These are phyloP conservation scores for Lagopus leucura DNA, from an alignment of 2,113 vertebrate species.

Conservation along the genomic window DNA sequence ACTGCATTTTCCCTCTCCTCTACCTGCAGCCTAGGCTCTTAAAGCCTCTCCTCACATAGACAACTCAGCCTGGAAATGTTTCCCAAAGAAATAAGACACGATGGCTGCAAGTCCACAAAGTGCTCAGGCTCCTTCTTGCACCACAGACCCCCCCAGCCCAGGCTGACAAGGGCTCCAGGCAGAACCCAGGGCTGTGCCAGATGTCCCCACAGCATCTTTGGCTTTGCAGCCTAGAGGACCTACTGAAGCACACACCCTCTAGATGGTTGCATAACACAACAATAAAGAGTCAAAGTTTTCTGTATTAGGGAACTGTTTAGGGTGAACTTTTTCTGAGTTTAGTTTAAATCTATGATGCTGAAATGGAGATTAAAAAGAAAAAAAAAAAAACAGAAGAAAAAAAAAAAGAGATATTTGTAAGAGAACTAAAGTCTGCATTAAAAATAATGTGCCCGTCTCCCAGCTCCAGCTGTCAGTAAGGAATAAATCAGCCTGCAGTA, in stretches of 20 bases:
- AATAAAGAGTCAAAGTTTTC: neutral
- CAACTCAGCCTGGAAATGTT: fast-evolving
- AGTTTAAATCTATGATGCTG: neutral
- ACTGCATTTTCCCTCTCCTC: fast-evolving
- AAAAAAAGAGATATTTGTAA: neutral
- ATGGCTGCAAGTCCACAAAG: fast-evolving
- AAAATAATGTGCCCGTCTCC: neutral
- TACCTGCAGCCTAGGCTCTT: fast-evolving
- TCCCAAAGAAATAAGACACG: fast-evolving
- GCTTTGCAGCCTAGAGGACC: fast-evolving
- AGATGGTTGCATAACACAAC: fast-evolving
- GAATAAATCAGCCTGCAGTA: neutral
- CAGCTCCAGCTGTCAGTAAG: neutral
- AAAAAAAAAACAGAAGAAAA: neutral
- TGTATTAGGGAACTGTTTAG: neutral
- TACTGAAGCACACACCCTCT: fast-evolving
- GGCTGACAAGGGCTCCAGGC: neutral
- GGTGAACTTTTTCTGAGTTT: neutral
- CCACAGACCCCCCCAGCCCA: neutral
- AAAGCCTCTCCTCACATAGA: neutral
- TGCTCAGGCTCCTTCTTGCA: neutral
- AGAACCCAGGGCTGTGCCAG: fast-evolving
- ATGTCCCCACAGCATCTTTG: fast-evolving
- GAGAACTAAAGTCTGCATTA: neutral
- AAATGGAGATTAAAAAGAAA: neutral